phyloP scores from a whole-genome alignment of 2,888 invertebrate genomes.

The Eupithecia subumbrata region DNA sequence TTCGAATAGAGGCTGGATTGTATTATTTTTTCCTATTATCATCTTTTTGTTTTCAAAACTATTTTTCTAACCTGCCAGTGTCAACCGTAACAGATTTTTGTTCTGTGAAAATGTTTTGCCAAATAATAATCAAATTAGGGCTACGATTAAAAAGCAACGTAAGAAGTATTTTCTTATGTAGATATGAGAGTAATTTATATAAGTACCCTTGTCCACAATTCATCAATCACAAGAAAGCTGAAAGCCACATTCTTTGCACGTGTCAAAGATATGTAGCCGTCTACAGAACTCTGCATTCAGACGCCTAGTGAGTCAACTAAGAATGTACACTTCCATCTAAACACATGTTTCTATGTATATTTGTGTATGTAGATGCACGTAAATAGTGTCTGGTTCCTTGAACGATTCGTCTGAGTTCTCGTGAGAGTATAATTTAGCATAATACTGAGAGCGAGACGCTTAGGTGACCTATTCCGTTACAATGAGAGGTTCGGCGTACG shows the following conservation, averaged over 20 bases:
- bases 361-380: not conserved
- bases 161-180: not conserved
- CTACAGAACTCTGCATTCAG: slow-evolving; percentile 24
- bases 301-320: slow-evolving; percentile 34
- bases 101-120: not conserved
- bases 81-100: not conserved
- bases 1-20: slow-evolving; percentile 59
- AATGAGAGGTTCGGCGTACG: slow-evolving; percentile 1
- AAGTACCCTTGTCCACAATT: not conserved
- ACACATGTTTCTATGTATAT: slow-evolving; percentile 13
- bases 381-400: slow-evolving; percentile 23
- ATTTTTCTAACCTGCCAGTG: slow-evolving; percentile 15
- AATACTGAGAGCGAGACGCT: slow-evolving; percentile 24
- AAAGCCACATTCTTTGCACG: slow-evolving; percentile 23
- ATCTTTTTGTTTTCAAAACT: slow-evolving; percentile 54
- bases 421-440: slow-evolving; percentile 33
- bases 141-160: not conserved
- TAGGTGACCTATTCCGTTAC: slow-evolving; percentile 17
- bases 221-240: slow-evolving; percentile 18
- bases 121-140: not conserved
- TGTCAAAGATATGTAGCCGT: slow-evolving; percentile 23
- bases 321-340: slow-evolving; percentile 21
- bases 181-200: not conserved
- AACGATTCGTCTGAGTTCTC: slow-evolving; percentile 32
- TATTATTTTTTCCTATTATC: slow-evolving; percentile 40